Evolutionary conservation across 1,140 invertebrate species (phyloP).

Genomic region (Phocides pigmalion): DNA sequence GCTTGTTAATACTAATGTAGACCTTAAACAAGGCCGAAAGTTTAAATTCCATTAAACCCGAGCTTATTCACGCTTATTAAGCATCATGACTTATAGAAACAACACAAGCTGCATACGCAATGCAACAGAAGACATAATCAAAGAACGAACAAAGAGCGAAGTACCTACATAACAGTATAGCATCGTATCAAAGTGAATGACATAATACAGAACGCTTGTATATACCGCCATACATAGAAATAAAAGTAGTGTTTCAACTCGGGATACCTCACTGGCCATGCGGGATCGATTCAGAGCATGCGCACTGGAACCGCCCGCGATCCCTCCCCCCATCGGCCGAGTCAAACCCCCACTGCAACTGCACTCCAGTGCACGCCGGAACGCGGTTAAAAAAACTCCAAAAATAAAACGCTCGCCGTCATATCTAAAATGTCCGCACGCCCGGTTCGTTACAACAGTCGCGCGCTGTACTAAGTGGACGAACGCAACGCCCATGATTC

Average conservation of each 20-base stretch:
- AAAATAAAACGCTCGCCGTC: conserved; percentile 51
- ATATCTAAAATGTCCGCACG: conserved; percentile 25
- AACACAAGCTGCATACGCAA: conserved; percentile 22
- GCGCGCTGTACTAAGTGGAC: conserved; percentile 46
- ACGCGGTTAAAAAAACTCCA: conserved; percentile 66
- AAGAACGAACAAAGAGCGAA: conserved; percentile 28
- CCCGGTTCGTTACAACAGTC: conserved; percentile 8
- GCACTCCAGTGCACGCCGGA: conserved; percentile 78
- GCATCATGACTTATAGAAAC: conserved; percentile 27
- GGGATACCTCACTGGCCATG: conserved; percentile 63
- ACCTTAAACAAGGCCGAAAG: conserved; percentile 13
- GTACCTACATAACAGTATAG: conserved; percentile 42
- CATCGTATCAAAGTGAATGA: conserved; percentile 78
- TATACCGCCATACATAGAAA: conserved; percentile 52
- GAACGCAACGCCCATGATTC: conserved; percentile 38
- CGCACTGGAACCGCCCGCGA: conserved; percentile 46
- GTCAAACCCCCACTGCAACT: conserved; percentile 68
- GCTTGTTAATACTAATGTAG: background rate
- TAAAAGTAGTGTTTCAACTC: conserved; percentile 71
- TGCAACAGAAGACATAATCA: conserved; percentile 33
- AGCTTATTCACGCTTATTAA: conserved; percentile 20
- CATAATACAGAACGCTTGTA: conserved; percentile 67
- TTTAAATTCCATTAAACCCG: conserved; percentile 9
- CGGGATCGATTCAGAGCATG: conserved; percentile 75
- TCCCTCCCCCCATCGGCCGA: conserved; percentile 42